Evolutionary conservation across 2,888 invertebrate genomes (phyloP).

Genomic region (Apamea monoglypha): DNA sequence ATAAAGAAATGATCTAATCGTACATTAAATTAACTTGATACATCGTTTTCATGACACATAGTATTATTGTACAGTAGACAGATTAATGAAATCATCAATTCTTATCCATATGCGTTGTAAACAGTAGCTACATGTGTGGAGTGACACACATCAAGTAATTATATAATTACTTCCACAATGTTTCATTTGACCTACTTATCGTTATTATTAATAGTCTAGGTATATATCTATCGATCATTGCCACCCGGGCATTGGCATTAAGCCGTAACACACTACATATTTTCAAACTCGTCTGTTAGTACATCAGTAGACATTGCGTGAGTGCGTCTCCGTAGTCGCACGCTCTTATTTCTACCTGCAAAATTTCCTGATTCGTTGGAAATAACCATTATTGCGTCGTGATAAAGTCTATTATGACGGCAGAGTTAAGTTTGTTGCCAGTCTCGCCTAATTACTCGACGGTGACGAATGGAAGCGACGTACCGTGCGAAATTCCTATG

Average conservation of each 20-base stretch:
- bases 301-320: conserved; percentile 82
- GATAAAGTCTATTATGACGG: conserved; percentile 64
- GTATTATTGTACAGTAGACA: background rate
- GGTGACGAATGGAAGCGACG: conserved; percentile 83
- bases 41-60: conserved; percentile 35
- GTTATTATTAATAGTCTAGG: conserved; percentile 68
- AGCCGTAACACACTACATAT: conserved; percentile 72
- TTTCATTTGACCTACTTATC: conserved; percentile 69
- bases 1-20: conserved; percentile 36
- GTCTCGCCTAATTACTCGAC: conserved; percentile 82
- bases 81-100: conserved; percentile 44
- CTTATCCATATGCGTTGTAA: conserved; percentile 42
- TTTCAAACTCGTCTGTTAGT: conserved; percentile 77
- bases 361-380: background rate
- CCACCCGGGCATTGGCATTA: conserved; percentile 81
- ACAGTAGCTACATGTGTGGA: conserved; percentile 50
- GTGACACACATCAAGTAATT: conserved; percentile 50
- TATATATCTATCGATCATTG: conserved; percentile 76
- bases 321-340: conserved; percentile 79
- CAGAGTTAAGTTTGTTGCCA: conserved; percentile 62
- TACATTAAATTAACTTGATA: conserved; percentile 17
- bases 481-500: conserved; percentile 86
- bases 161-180: conserved; percentile 55
- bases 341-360: conserved; percentile 71
- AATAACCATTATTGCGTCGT: conserved; percentile 19